Conservation (phyloP, 2,888 invertebrate genomes). For the Diarsia brunnea region DNA sequence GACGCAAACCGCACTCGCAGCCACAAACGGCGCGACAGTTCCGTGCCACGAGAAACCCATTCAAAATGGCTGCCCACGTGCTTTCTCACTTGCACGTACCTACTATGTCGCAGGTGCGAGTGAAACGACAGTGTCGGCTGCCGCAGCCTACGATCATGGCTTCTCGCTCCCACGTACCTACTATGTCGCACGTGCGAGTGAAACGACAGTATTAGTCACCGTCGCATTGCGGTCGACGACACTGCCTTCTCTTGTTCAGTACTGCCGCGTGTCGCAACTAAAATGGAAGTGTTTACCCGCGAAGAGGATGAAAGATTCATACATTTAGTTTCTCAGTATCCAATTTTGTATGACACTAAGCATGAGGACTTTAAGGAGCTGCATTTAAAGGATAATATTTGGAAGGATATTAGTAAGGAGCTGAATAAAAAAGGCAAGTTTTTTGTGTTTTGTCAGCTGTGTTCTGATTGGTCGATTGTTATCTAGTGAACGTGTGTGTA, state of each 20-base stretch:
- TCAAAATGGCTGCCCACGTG: conserved; percentile 20
- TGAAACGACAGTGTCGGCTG: conserved; percentile 6
- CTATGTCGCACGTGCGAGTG: neutral
- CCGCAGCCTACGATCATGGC: neutral
- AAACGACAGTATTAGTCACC: conserved; percentile 5
- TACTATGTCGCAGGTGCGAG: neutral
- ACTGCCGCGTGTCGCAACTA: conserved; percentile 28
- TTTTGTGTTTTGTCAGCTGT: neutral
- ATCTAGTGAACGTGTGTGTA: neutral
- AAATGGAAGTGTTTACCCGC: conserved; percentile 28
- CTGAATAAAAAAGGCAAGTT: conserved; percentile 24
- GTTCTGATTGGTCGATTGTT: neutral
- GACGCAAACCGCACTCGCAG: conserved; percentile 9
- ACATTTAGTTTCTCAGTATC: conserved; percentile 23
- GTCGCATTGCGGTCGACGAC: conserved; percentile 39
- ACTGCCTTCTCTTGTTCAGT: conserved; percentile 11
- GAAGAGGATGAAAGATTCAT: conserved; percentile 30
- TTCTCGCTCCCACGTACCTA: conserved; percentile 6
- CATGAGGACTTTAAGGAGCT: conserved; percentile 24
- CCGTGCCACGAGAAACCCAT: neutral
- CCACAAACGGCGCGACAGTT: conserved; percentile 9
- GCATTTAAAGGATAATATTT: conserved; percentile 26
- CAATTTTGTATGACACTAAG: conserved; percentile 24
- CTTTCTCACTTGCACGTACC: conserved; percentile 4
- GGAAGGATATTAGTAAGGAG: conserved; percentile 20